Conservation (phyloP, 2,888 invertebrate genomes). For the Drosophila mercatorum region DNA sequence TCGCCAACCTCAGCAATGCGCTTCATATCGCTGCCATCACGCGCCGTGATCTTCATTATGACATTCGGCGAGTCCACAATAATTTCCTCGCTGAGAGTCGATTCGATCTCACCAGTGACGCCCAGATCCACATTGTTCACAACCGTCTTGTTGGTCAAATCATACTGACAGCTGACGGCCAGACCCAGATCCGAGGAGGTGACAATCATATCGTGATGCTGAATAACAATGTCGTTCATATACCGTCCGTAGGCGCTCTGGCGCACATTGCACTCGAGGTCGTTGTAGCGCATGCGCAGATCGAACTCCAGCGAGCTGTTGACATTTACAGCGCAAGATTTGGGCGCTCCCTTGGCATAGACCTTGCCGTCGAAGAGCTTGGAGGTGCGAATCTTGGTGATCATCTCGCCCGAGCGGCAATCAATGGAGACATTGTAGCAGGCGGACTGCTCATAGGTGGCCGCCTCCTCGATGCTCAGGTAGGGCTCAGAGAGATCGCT, state of each 20-base stretch:
- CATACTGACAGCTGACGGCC: conserved; percentile 96
- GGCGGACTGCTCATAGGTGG: conserved; percentile 95
- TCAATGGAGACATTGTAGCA: conserved; percentile 97
- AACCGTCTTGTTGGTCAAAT: conserved; percentile 96
- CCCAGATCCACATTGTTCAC: conserved; percentile 95
- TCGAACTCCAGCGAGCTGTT: conserved; percentile 95
- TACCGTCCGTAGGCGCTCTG: conserved; percentile 93
- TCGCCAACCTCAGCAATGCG: conserved; percentile 96
- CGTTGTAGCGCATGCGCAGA: conserved; percentile 95
- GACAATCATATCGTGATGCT: conserved; percentile 97
- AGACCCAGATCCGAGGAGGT: conserved; percentile 96
- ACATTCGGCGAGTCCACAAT: conserved; percentile 97
- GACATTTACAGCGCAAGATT: conserved; percentile 95
- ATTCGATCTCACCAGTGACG: conserved; percentile 93
- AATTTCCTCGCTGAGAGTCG: conserved; percentile 94
- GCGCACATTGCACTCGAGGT: conserved; percentile 95
- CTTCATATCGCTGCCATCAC: conserved; percentile 92
- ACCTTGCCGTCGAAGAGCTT: conserved; percentile 97
- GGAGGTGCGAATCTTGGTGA: conserved; percentile 94
- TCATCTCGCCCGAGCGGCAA: conserved; percentile 96
- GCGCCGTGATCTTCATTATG: conserved; percentile 95
- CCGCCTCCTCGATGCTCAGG: conserved; percentile 94
- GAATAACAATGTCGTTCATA: conserved; percentile 95
- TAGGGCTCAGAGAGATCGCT: conserved; percentile 95
- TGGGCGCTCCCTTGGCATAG: conserved; percentile 96